Conservation (phyloP, 2,888 invertebrate genomes). For the Lasioglossum leucozonium region DNA sequence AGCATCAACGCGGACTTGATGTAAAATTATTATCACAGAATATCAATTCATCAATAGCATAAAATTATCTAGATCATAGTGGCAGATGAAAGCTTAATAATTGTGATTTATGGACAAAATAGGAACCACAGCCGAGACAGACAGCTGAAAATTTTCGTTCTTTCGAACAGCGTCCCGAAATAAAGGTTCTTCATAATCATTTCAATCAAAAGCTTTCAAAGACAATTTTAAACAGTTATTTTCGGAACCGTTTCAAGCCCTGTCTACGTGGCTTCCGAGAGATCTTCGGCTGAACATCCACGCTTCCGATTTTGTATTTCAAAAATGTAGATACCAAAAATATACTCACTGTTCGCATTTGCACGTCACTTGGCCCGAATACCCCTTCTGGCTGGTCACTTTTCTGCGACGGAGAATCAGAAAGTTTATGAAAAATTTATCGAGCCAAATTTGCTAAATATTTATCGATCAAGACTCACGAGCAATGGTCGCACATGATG, state of each 20-base stretch:
- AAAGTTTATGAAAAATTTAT: not conserved
- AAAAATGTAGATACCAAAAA: not conserved
- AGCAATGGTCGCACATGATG: constrained; percentile 78
- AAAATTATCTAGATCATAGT: no score
- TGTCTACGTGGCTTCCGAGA: not conserved
- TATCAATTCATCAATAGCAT: not conserved
- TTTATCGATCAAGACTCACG: constrained; percentile 71
- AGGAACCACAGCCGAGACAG: no score
- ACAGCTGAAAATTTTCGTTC: no score
- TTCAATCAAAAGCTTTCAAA: not conserved
- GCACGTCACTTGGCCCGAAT: constrained; percentile 78
- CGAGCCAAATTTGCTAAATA: not conserved
- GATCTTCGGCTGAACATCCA: not conserved
- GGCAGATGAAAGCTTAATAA: no score
- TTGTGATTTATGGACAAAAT: no score
- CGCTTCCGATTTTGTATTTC: not conserved
- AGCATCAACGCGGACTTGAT: no score
- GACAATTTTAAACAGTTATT: not conserved
- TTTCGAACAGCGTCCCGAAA: not conserved
- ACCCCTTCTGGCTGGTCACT: constrained; percentile 76
- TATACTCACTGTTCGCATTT: constrained; percentile 75
- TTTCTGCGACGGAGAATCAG: constrained; percentile 65
- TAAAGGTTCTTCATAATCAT: not conserved
- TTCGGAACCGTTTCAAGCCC: not conserved
- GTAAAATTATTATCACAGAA: not conserved